These are phyloP conservation scores for Epinephelus cyanopodus DNA, from an alignment of 2,113 vertebrate species.

Conservation along the genomic window DNA sequence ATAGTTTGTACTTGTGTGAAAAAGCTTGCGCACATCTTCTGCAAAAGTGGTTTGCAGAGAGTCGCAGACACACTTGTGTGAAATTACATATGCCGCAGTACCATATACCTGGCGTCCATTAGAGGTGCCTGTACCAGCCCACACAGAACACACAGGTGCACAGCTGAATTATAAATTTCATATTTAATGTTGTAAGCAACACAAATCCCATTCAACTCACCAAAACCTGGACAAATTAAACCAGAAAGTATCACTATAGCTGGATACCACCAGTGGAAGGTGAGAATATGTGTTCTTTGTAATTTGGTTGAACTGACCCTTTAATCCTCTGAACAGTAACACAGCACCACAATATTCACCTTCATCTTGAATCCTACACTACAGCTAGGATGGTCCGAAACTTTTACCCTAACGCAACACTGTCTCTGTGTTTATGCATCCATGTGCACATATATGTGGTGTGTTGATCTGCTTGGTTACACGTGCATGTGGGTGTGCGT, in stretches of 20 bases:
- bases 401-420: slow-evolving; percentile 39
- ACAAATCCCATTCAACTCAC: neutral
- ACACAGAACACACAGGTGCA: too few relatives aligned
- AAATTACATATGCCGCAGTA: too few relatives aligned
- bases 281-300: neutral
- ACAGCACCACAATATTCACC: neutral
- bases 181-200: neutral
- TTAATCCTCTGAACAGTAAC: neutral
- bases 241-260: neutral
- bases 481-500: slow-evolving; percentile 47
- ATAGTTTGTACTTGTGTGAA: too few relatives aligned
- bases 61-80: too few relatives aligned
- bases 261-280: neutral
- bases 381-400: neutral
- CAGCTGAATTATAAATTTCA: too few relatives aligned
- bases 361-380: slow-evolving; percentile 12
- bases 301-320: slow-evolving; percentile 5
- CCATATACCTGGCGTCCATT: too few relatives aligned
- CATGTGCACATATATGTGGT: slow-evolving; percentile 53
- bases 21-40: too few relatives aligned
- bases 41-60: too few relatives aligned
- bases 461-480: slow-evolving; percentile 56
- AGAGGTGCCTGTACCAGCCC: too few relatives aligned
- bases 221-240: neutral
- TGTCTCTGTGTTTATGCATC: slow-evolving; percentile 69